Base-by-base conservation (phyloP, 1,140 invertebrate species). In the Pantala flavescens region DNA sequence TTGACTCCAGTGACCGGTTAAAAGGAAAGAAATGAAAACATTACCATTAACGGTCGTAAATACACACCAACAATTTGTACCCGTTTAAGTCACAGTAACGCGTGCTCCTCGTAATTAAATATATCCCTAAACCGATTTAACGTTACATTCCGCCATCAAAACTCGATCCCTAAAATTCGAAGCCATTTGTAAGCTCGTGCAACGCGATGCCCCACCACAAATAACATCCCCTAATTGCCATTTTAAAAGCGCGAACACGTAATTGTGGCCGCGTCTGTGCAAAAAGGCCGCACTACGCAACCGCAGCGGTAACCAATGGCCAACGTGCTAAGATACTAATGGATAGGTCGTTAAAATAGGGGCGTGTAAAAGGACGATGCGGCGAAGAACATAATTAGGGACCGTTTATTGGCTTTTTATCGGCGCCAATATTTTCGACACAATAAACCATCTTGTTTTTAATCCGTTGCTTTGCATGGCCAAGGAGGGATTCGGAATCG, bases 161-260 rank as follows among this genome's bases (percentile, higher is more conserved):
- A 63, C 49, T 63, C 49, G 49, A 63, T 63, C 16, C 3, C 14
- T 19, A 63, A 63, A 63, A 63, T 16, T 16, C 16, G 49, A 63
- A 16, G 49, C 49, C 49, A 63, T 63, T 63, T 7, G n/a, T 21
- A 21, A 21, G 49, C n/a, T 63, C 12, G 14, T 21, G 49, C 49
- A 63, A 21, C 49, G 49, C 14, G 49, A 19, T 63, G 49, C 49
- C 12, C 49, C 1, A 63, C 49, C 49, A 36, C 28, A 63, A 63
- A 63, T 63, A 63, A 63, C 49, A 7, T 21, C 16, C 16, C n/a
- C 49, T 7, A 21, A 63, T 63, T 63, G 49, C 49, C 49, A 12
- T 63, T 63, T 63, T 63, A 63, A 63, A 63, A 63, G 49, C n/a
- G 49, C 49, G 16, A 63, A 63, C 49, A 63, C 49, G 49, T 63